Conservation (phyloP, 2,888 invertebrate species). For the Leucoptera coffeella region DNA sequence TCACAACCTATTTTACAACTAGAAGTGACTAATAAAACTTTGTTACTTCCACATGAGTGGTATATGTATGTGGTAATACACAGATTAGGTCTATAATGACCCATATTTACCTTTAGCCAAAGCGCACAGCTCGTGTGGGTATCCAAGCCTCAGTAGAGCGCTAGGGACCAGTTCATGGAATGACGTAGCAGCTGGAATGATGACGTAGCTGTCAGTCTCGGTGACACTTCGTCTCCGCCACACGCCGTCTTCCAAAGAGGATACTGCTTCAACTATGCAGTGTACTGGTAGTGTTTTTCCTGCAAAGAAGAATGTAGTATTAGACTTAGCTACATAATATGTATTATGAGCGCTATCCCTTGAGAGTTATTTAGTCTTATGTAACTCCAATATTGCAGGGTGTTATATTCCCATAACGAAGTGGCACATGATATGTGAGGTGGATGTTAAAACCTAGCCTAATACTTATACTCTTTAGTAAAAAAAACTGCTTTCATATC, state of each 20-base stretch:
- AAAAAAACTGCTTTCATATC: too few species aligned
- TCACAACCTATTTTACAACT: too few species aligned
- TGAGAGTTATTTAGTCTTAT: not conserved
- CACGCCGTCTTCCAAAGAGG: conserved; percentile 59
- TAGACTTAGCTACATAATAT: too few species aligned
- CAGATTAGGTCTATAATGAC: too few species aligned
- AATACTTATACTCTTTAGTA: too few species aligned
- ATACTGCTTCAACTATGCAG: conserved; percentile 88
- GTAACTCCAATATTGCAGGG: not conserved
- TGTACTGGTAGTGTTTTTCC: conserved; percentile 82
- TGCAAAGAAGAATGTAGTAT: conserved; percentile 11
- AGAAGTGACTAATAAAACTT: too few species aligned
- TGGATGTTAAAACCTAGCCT: too few species aligned
- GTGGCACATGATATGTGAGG: too few species aligned
- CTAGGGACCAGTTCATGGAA: conserved; percentile 89
- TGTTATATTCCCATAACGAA: not conserved
- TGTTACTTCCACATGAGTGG: too few species aligned
- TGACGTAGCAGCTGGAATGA: conserved; percentile 85
- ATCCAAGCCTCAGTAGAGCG: conserved; percentile 86
- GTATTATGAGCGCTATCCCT: too few species aligned
- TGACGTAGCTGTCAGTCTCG: conserved; percentile 93
- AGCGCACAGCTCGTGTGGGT: conserved; percentile 76
- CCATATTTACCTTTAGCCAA: conserved; percentile 65
- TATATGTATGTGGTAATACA: too few species aligned
- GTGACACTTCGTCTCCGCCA: conserved; percentile 66